Evolutionary conservation across 2,113 vertebrate species (phyloP), one percentile per base, ranked within the genome.

Genomic region (Pyrgilauda ruficollis): DNA sequence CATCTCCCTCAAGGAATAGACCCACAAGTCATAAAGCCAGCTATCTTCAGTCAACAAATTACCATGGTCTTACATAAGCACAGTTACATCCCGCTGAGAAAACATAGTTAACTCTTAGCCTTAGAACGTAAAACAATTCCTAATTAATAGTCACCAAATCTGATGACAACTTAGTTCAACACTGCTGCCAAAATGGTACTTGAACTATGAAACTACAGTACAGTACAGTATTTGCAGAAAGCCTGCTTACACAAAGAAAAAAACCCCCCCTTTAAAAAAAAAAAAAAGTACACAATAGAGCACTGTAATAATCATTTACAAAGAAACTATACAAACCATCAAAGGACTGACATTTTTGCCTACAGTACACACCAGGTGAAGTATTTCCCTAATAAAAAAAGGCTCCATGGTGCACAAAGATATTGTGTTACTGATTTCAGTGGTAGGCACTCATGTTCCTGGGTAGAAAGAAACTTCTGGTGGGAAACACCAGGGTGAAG

Each of bases 121-220:
- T 75, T 58, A 76, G 35, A 81, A 76, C 0, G 0, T 39, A 82
- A 64, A 31, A 85, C 6, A 69, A 61, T 83, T 84, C 55, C 69
- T 89, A 75, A 95, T 86, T 88, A 80, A 80, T 21, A 83, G 44
- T 63, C 73, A 78, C 17, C 22, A 89, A 75, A 91, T 72, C 49
- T 72, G 47, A 79, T 64, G 18, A 70, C 39, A 13, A 81, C 28
- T 55, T 68, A 81, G 44, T 39, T 64, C 31, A 79, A 68, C 14
- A 44, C 4, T 0, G 7, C 59, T 47, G 43, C 39, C 47, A 83
- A 76, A 91, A 61, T 9, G 7, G 33, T 52, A 84, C 8, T 59
- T 56, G 33, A 83, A 59, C 13, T 39, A 10, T 27, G 53, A 82
- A 55, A 62, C 18, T 59, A 46, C 2, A 74, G 21, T 24, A 78